Conservation (phyloP, 2,888 invertebrate species). For the Acrobasis repandana region DNA sequence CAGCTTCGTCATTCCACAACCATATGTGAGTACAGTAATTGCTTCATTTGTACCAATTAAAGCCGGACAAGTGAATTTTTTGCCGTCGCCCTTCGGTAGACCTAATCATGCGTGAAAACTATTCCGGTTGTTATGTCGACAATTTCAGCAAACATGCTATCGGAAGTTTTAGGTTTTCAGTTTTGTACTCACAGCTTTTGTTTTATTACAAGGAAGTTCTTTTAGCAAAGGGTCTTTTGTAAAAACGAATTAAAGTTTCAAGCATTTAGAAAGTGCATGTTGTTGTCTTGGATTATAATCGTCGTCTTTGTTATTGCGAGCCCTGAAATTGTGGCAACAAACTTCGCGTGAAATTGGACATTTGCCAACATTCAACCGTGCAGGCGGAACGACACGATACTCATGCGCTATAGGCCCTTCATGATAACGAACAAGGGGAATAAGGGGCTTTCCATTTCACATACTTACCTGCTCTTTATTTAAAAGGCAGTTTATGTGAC, state of each 20-base stretch:
- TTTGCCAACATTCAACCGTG: slow-evolving; percentile 41
- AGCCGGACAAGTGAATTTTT: slow-evolving; percentile 18
- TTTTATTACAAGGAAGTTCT: not conserved
- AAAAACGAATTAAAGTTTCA: not conserved
- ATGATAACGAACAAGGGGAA: slow-evolving; percentile 30
- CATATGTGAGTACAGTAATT: slow-evolving; percentile 5
- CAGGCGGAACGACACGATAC: slow-evolving; percentile 36
- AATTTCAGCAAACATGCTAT: not conserved
- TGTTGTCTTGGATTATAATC: slow-evolving; percentile 22
- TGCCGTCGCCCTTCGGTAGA: not conserved
- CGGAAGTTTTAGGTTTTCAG: not conserved
- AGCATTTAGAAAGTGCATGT: slow-evolving; percentile 13
- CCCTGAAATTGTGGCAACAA: slow-evolving; percentile 49
- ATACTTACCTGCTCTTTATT: not conserved
- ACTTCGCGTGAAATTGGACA: slow-evolving; percentile 52
- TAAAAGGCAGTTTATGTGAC: slow-evolving; percentile 4
- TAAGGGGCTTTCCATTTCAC: slow-evolving; percentile 33
- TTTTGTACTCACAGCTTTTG: not conserved
- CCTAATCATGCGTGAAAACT: slow-evolving; percentile 12
- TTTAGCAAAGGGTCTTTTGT: not conserved
- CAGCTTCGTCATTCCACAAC: not conserved
- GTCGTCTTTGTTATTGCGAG: slow-evolving; percentile 52
- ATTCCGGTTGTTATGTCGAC: slow-evolving; percentile 9
- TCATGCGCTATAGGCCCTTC: slow-evolving; percentile 36
- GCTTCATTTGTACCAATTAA: slow-evolving; percentile 18